Conservation (phyloP, 1,140 invertebrate genomes). For the Brachionus rotundiformis region DNA sequence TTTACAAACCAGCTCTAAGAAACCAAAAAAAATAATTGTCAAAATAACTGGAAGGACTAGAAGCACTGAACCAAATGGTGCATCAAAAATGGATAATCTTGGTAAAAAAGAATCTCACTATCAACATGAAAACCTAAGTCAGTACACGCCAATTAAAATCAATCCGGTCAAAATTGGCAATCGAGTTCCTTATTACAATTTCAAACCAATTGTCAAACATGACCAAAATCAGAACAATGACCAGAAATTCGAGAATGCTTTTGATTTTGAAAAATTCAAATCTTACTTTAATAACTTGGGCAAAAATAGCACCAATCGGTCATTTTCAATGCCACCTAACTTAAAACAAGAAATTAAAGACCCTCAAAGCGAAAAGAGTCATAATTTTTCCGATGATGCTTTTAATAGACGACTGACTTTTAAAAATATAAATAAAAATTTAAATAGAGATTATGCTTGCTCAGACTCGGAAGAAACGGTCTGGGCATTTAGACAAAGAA, state of each 20-base stretch:
- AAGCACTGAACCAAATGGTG: background rate
- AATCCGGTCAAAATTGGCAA: conserved; percentile 10
- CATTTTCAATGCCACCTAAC: conserved; percentile 21
- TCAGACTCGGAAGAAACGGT: conserved; percentile 12
- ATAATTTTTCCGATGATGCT: background rate
- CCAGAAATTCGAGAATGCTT: background rate
- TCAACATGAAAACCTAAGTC: background rate
- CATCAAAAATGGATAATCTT: background rate
- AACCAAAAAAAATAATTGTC: conserved; percentile 33
- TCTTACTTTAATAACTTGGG: background rate
- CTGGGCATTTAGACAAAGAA: background rate
- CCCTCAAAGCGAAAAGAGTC: background rate
- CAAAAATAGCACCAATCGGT: background rate
- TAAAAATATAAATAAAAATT: background rate
- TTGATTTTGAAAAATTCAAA: conserved; percentile 33
- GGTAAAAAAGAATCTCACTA: background rate
- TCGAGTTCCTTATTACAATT: conserved; percentile 1
- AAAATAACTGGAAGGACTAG: conserved; percentile 41
- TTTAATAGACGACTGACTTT: background rate
- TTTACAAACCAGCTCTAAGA: background rate
- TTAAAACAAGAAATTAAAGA: background rate
- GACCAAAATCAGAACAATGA: background rate
- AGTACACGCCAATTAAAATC: background rate
- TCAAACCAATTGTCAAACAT: background rate
- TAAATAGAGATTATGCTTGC: background rate